Evolutionary conservation across 2,113 vertebrate genomes (phyloP).

Genomic region (Calidris pygmaea): DNA sequence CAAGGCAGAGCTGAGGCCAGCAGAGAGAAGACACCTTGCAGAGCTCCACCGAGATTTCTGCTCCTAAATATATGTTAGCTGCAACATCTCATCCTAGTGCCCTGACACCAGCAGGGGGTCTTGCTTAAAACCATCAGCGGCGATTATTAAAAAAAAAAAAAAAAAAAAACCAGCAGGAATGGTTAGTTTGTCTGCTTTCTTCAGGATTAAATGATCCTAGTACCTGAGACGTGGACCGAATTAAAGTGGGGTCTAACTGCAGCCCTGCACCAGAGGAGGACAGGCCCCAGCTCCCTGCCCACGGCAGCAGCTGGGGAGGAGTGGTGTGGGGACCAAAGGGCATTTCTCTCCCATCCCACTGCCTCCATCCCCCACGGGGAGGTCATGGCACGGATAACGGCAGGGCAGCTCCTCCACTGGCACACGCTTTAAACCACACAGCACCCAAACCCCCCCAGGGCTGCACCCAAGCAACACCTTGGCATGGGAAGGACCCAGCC

Average conservation of each 20-base stretch:
- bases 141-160: not conserved
- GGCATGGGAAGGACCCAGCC: not conserved
- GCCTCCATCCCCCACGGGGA: not conserved
- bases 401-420: not conserved
- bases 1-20: not conserved
- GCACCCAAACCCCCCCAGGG: not conserved
- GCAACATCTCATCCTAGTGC: not conserved
- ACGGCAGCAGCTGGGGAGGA: not conserved
- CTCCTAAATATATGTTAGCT: conserved; percentile 21
- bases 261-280: not conserved
- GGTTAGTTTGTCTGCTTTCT: not conserved
- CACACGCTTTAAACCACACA: not conserved
- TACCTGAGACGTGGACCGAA: not conserved
- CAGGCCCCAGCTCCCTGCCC: not conserved
- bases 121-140: not conserved
- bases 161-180: not conserved
- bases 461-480: not conserved
- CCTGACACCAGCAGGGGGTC: not conserved
- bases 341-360: not conserved
- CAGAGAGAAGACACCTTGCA: not conserved
- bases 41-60: conserved; percentile 4
- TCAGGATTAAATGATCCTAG: not conserved
- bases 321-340: not conserved
- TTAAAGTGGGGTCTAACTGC: not conserved
- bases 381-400: not conserved